Evolutionary conservation across 2,797 vertebrate species (phyloP).

Genomic region (Gastrophryne carolinensis): DNA sequence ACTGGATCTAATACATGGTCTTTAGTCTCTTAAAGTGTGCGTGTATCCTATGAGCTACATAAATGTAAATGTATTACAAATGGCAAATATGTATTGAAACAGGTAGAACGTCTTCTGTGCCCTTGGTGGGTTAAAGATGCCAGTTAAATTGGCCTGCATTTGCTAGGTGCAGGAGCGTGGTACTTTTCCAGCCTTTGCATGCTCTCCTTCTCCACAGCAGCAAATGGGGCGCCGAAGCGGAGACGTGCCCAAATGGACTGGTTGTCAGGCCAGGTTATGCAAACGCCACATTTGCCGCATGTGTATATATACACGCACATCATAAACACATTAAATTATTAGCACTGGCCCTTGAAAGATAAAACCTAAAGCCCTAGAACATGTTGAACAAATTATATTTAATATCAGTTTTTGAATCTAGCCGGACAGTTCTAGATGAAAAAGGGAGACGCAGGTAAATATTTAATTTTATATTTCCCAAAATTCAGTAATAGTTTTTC

Average conservation of each 20-base stretch:
- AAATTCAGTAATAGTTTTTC: conserved; percentile 43
- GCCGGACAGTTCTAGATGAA: conserved; percentile 49
- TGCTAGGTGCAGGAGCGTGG: background rate
- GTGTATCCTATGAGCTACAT: no score
- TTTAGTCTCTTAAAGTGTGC: no score
- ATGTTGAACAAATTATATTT: conserved; percentile 46
- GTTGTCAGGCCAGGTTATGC: conserved; percentile 40
- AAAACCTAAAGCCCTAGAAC: conserved; percentile 38
- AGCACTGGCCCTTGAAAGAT: conserved; percentile 14
- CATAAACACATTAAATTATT: conserved; percentile 45
- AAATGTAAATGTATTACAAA: no score
- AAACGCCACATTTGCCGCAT: conserved; percentile 30
- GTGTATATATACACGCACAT: conserved; percentile 4
- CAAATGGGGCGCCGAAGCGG: conserved; percentile 2
- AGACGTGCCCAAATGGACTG: conserved; percentile 2
- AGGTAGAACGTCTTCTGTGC: no score
- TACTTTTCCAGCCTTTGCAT: conserved; percentile 4
- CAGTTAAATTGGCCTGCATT: background rate
- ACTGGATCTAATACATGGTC: no score
- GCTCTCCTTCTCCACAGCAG: conserved; percentile 27
- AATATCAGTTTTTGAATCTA: conserved; percentile 51
- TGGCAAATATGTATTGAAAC: no score
- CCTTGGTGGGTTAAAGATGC: background rate
- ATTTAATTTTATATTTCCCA: conserved; percentile 65
- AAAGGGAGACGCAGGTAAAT: conserved; percentile 59